Evolutionary conservation across 2,888 invertebrate genomes (phyloP).

Genomic region (Biston betularia): DNA sequence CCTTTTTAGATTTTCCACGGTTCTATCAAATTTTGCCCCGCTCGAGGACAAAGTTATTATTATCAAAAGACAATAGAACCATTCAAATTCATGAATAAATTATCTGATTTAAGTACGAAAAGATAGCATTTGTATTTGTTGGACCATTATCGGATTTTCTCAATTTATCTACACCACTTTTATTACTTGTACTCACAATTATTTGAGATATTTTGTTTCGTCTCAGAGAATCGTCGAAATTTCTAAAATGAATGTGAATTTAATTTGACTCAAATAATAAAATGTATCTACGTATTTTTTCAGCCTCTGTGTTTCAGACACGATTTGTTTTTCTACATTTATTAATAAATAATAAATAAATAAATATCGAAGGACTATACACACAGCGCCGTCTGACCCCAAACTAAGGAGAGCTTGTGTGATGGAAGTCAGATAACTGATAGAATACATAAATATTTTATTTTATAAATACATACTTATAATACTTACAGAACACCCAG

Average conservation of each 20-base stretch:
- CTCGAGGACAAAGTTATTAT: constrained; percentile 16
- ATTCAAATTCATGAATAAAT: constrained; percentile 26
- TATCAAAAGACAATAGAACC: constrained; percentile 23
- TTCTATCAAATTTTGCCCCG: constrained; percentile 14
- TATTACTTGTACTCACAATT: constrained; percentile 2
- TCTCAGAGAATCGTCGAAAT: constrained; percentile 1
- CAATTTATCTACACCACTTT: constrained; percentile 16
- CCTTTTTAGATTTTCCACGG: background rate
- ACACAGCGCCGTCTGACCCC: no score
- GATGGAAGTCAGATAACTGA: no score
- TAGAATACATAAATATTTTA: no score
- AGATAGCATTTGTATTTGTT: constrained; percentile 20
- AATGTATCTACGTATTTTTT: background rate
- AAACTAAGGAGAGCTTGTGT: no score
- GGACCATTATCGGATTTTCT: constrained; percentile 27
- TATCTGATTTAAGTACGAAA: constrained; percentile 20
- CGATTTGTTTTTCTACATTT: no score
- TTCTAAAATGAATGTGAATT: background rate
- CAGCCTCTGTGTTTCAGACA: background rate
- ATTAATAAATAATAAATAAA: no score
- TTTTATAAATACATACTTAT: no score
- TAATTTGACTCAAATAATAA: background rate
- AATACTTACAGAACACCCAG: no score
- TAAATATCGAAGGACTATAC: no score
- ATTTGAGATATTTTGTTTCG: background rate